Conservation (phyloP, 2,888 invertebrate genomes). For the Pachliopta kotzebuea region DNA sequence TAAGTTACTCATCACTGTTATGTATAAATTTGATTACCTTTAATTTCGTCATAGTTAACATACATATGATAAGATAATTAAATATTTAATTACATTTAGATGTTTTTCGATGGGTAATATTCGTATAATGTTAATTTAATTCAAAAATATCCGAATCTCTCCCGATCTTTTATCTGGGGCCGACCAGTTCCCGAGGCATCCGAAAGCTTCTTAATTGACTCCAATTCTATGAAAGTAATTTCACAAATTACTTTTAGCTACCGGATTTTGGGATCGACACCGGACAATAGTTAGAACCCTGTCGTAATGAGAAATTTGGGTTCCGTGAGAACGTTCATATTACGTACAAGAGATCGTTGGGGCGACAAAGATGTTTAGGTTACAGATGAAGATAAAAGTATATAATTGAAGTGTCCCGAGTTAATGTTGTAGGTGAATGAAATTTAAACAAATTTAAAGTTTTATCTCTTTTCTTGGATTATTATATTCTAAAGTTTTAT, state of each 20-base stretch:
- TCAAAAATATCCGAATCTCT: not conserved
- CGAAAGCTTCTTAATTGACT: slow-evolving; percentile 66
- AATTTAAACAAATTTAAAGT: slow-evolving; percentile 36
- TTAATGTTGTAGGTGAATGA: slow-evolving; percentile 53
- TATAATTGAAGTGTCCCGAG: slow-evolving; percentile 38
- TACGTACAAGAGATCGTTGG: slow-evolving; percentile 30
- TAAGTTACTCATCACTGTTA: too few relatives aligned
- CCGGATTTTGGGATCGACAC: slow-evolving; percentile 71
- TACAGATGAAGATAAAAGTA: slow-evolving; percentile 57
- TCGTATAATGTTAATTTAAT: not conserved
- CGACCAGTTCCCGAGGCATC: slow-evolving; percentile 30
- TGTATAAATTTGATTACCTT: too few relatives aligned
- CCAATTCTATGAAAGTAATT: slow-evolving; percentile 79
- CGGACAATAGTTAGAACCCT: slow-evolving; percentile 50
- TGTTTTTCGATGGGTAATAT: not conserved
- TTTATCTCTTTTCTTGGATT: not conserved
- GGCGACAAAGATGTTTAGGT: slow-evolving; percentile 53
- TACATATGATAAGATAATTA: not conserved
- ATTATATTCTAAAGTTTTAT: not conserved
- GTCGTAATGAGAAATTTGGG: slow-evolving; percentile 40
- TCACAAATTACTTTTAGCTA: slow-evolving; percentile 80
- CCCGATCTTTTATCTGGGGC: slow-evolving; percentile 34
- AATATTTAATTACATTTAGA: not conserved
- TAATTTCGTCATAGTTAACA: too few relatives aligned
- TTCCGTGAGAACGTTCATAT: slow-evolving; percentile 10